Evolutionary conservation across 23 tunicate genomes (phyloP).

Genomic region (Aplidium turbinatum): DNA sequence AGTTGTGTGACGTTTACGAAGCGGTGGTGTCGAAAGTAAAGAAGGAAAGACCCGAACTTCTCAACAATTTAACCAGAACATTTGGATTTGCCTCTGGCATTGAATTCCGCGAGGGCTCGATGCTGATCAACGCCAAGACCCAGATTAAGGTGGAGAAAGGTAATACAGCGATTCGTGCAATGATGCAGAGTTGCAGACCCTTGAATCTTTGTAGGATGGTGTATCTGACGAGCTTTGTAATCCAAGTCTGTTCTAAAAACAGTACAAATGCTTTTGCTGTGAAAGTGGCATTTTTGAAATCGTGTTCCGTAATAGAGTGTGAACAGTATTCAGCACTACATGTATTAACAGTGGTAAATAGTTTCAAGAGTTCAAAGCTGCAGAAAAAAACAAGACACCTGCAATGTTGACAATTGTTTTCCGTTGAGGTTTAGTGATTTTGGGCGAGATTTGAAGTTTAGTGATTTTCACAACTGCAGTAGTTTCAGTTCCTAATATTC

Average conservation of each 20-base stretch:
- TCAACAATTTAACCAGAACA: slow-evolving; percentile 65
- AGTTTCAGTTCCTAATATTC: too few species aligned
- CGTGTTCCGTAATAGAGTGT: neutral
- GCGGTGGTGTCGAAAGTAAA: slow-evolving; percentile 60
- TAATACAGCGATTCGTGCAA: slow-evolving; percentile 3
- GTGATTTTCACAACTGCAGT: too few species aligned
- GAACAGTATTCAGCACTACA: neutral
- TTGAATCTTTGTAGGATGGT: too few species aligned
- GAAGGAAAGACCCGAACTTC: slow-evolving; percentile 54
- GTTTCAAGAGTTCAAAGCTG: too few species aligned
- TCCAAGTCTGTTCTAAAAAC: neutral
- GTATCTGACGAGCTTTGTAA: too few species aligned
- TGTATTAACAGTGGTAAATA: too few species aligned
- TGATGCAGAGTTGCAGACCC: too few species aligned
- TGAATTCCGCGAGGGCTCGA: slow-evolving; percentile 87
- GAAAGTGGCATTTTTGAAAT: neutral
- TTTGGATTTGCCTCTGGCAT: slow-evolving; percentile 97
- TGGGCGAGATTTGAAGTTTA: too few species aligned
- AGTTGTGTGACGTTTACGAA: slow-evolving; percentile 75
- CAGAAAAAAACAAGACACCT: too few species aligned
- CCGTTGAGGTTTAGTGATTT: too few species aligned
- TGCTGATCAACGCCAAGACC: slow-evolving; percentile 81
- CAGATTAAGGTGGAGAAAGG: slow-evolving; percentile 80
- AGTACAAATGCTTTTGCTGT: neutral
- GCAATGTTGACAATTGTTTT: too few species aligned